Evolutionary conservation across 2,113 vertebrate species (phyloP), one percentile per base, ranked within the genome.

Genomic region (Acanthochromis polyacanthus): DNA sequence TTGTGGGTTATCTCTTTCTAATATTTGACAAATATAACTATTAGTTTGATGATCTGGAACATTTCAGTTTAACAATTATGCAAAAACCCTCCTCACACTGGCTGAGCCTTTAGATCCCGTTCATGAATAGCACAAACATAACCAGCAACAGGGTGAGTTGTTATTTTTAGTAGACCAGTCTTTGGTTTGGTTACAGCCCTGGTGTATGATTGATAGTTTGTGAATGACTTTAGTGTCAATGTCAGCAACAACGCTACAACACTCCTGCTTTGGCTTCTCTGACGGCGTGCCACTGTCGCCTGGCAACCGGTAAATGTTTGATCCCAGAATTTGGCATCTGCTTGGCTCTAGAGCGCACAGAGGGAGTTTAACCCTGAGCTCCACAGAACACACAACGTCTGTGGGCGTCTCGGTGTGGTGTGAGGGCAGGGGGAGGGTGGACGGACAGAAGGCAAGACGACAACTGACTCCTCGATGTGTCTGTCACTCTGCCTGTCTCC

Each of bases 401-500:
- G 84, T 60, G 72, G 71, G 67, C 56, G 68, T 83, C 56, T 75
- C 77, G 58, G 28, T 63, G 80, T 75, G 56, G 32, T 46, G 71
- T 71, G 62, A 78, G 66, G 55, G 62, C 6, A 46, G n/a, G 69
- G 40, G 22, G 23, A 2, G 40, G 64, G 22, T 51, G 71, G 23
- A 62, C 61, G 65, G 46, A 83, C 82, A 69, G 72, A 65, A 73
- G 86, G 72, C 57, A 67, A 75, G 70, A 83, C 74, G 58, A 61
- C 40, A 52, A 83, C 79, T n/a, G 76, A 86, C 66, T 82, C 57
- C 69, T 84, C 28, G 1, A 64, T 51, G 80, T 84, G 76, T 83
- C 82, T 75, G 82, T 90, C 68, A 55, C 71, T 74, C 84, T 81
- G 82, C 75, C 85, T 81, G 82, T 83, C 82, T 80, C 87, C 82